phyloP scores from a whole-genome alignment of 2,797 vertebrate genomes.

The Syngnathus acus region DNA sequence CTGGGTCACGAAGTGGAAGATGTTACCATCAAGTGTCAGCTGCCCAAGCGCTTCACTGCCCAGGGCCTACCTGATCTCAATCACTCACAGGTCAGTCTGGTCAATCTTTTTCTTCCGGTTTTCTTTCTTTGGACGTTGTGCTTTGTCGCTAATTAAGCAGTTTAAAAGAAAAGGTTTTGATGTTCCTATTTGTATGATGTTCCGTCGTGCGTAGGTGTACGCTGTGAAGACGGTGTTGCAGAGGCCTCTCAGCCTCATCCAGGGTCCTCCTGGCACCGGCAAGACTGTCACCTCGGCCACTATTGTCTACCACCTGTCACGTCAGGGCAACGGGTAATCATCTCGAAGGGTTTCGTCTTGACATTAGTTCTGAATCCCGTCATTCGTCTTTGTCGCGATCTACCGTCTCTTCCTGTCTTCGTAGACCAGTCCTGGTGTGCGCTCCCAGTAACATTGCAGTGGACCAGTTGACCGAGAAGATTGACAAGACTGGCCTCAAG shows the following conservation, averaged over 20 bases:
- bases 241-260: conserved; percentile 94
- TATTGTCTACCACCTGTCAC: conserved; percentile 94
- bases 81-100: conserved; percentile 85
- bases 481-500: conserved; percentile 94
- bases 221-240: conserved; percentile 92
- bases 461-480: conserved; percentile 97
- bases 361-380: neutral
- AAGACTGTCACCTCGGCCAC: conserved; percentile 98
- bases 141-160: neutral
- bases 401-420: neutral
- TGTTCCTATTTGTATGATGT: neutral
- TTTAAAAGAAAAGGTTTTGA: neutral
- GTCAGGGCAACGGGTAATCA: conserved; percentile 90
- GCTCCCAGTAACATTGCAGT: conserved; percentile 98
- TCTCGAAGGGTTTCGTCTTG: neutral
- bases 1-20: conserved; percentile 96
- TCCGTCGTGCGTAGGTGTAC: conserved; percentile 56
- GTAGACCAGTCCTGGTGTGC: conserved; percentile 92
- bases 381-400: too few relatives aligned
- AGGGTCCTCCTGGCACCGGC: conserved; percentile 94
- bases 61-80: conserved; percentile 98
- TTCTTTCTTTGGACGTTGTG: neutral
- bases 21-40: conserved; percentile 96
- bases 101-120: neutral
- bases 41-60: conserved; percentile 98